Base-by-base conservation (phyloP, 2,113 vertebrate genomes). In the Scalopus aquaticus region DNA sequence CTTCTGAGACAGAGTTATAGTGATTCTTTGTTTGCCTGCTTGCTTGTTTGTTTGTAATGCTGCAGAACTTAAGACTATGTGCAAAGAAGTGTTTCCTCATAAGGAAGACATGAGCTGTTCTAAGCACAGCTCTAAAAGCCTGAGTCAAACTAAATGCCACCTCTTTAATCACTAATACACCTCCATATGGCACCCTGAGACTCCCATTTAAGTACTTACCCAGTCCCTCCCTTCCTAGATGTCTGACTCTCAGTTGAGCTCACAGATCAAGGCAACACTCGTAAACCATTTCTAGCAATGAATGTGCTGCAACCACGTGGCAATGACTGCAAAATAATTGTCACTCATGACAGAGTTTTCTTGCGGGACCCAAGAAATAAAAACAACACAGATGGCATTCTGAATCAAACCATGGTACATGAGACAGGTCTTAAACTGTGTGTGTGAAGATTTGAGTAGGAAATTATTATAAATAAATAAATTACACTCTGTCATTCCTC, bases 71-170 rank as follows among this genome's bases (percentile, higher is more conserved):
- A 86, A 62, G 46, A 17, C n/a, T 54, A 91, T 44, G 44, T 44
- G 44, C 64, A 91, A 91, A 89, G 15, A 72, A 87, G 65, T 83
- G 16, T 88, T 80, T 91, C 91, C 93, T 93, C 90, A 72, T 37
- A 58, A 96, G 95, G 65, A 95, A 73, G 39, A 80, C 44, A 88
- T 9, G 51, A 88, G 92, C 9, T 56, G 35, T 42, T 65, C 67
- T 83, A 84, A 87, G 76, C 65, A 54, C 3, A 80, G 39, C 91
- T 90, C 39, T 89, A 83, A 87, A 84, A 91, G 90, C 62, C 90
- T 96, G 95, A 97, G 89, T 95, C 95, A 96, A 94, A 46, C 70
- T 86, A 65, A 90, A 87, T 11, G 67, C 12, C 51, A 69, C 91
- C 87, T 95, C 83, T 62, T 82, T 84, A 92, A 80, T 95, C 92